Evolutionary conservation across 2,888 invertebrate species (phyloP), one percentile per base, ranked within the genome.

Genomic region (Mythimna ferrago): DNA sequence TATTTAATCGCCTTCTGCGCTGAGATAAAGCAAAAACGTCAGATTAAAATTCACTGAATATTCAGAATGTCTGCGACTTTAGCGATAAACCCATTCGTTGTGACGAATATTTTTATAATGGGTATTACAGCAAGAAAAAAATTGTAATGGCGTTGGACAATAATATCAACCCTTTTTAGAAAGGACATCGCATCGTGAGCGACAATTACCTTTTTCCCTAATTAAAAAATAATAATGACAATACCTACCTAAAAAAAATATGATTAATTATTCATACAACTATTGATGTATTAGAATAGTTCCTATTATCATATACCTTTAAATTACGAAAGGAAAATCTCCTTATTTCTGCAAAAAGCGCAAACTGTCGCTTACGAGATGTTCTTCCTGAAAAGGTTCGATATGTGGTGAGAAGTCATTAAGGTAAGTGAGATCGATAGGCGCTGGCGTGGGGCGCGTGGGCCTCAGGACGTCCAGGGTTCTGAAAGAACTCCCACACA

Each of bases 391-490:
- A 19, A 48, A 48, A 48, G 19, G 48, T 19, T 19, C 48, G 48
- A 62, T 44, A 62, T 48, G 51, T 66, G 21, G 26, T 26, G 89
- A 92, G 58, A 87, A 91, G 89, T 89, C 88, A 92, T 92, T 89
- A 91, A 85, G 85, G 83, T 87, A 88, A 91, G 87, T 90, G 90
- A 87, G 82, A 89, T 83, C 84, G 87, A 88, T 83, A 84, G 73
- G 68, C 83, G 66, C 63, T 61, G 32, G 73, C 75, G 76, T 66
- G 73, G 67, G 73, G 5, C 19, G 21, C n/a, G 75, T 19, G 54
- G 54, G 64, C 53, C 70, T 70, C 71, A 71, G 68, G 63, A 69
- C 65, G 64, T 60, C 53, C 60, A 65, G 61, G 51, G 70, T 51
- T 69, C 74, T 81, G 74, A 81, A 84, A 82, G 72, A 80, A 79